Percentiles rank a stretch among this genome's conserved stretches.
Evolutionary conservation across 2,113 vertebrate genomes (phyloP).

Genomic region (Albula goreensis): DNA sequence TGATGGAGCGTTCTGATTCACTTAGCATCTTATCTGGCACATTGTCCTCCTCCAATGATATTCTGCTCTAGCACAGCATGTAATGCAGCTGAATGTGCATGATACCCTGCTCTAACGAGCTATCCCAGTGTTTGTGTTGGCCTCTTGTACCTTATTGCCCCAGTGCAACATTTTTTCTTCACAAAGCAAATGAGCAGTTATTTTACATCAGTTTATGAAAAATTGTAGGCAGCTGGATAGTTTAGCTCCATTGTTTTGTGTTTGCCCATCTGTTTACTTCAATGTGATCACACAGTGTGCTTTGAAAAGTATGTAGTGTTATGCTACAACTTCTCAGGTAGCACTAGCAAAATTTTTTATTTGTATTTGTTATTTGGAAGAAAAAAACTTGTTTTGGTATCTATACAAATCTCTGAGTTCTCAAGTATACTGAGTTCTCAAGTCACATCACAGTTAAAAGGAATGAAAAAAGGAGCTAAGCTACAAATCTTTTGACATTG

Average conservation of each 20-base stretch:
- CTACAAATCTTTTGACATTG: background rate
- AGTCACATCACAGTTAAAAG: background rate
- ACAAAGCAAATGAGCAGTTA: background rate
- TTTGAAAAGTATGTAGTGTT: background rate
- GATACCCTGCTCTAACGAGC: background rate
- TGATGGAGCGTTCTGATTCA: too few relatives aligned
- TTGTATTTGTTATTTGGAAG: too few relatives aligned
- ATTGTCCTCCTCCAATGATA: background rate
- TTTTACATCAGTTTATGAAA: background rate
- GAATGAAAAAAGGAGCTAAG: background rate
- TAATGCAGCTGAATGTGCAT: background rate
- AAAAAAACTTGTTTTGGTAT: too few relatives aligned
- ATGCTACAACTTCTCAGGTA: too few relatives aligned
- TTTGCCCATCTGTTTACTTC: background rate
- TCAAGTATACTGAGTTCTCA: too few relatives aligned
- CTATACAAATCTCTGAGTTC: too few relatives aligned
- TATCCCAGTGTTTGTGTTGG: background rate
- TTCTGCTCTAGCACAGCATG: background rate
- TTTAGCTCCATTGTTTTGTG: background rate
- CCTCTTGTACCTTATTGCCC: background rate
- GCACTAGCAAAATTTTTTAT: too few relatives aligned
- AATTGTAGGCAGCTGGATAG: background rate
- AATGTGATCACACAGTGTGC: background rate
- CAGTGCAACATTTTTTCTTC: background rate
- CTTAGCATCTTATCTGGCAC: background rate